Evolutionary conservation across 2,888 invertebrate species (phyloP).

Genomic region (Amblyteles armatorius): DNA sequence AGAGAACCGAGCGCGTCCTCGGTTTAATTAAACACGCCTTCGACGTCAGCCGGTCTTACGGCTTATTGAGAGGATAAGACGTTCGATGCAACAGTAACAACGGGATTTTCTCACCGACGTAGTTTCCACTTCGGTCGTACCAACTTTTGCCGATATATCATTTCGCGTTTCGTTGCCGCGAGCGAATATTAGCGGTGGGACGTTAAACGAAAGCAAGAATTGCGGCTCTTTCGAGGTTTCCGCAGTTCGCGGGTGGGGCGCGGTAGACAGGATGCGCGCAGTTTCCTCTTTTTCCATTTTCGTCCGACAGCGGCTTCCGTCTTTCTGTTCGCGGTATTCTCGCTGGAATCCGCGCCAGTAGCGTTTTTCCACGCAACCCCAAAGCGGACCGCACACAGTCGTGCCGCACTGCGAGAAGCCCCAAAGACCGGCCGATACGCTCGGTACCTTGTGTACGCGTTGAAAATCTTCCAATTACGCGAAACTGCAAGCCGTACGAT

Average conservation of each 20-base stretch:
- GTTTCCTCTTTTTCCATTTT: slow-evolving; percentile 14
- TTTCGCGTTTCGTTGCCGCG: slow-evolving; percentile 26
- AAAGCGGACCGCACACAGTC: background rate
- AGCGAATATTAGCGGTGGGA: background rate
- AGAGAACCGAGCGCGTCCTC: slow-evolving; percentile 54
- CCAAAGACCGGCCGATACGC: slow-evolving; percentile 24
- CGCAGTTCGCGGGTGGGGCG: too few relatives aligned
- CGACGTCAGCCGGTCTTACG: slow-evolving; percentile 64
- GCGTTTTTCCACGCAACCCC: background rate
- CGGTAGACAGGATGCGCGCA: slow-evolving; percentile 30
- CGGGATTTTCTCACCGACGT: slow-evolving; percentile 17
- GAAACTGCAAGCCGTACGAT: slow-evolving; percentile 52
- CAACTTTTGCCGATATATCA: slow-evolving; percentile 35
- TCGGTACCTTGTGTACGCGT: slow-evolving; percentile 37
- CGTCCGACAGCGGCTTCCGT: background rate
- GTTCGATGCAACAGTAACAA: slow-evolving; percentile 57
- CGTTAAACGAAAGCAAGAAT: background rate
- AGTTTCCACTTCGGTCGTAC: background rate
- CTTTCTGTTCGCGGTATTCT: background rate
- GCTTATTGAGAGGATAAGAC: slow-evolving; percentile 55
- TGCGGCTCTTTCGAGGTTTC: too few relatives aligned
- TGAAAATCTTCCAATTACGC: slow-evolving; percentile 66
- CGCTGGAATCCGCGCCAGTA: background rate
- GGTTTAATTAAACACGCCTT: slow-evolving; percentile 69
- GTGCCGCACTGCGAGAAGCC: background rate